Base-by-base conservation (phyloP, 2,888 invertebrate species). In the Lasioglossum zephyrum region DNA sequence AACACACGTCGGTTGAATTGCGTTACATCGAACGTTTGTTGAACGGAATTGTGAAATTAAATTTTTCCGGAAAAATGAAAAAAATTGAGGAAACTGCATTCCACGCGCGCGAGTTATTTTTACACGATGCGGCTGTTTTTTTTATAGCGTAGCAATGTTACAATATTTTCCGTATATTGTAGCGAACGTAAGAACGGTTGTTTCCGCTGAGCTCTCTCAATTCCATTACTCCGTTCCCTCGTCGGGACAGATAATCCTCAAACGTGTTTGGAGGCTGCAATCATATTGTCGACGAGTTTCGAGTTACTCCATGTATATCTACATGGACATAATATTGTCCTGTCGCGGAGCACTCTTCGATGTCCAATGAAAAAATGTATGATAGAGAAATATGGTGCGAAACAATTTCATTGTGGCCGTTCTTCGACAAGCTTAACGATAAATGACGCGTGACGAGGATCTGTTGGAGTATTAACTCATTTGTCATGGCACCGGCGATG, bases 401-500 rank as follows among this genome's bases (percentile, higher is more conserved):
- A 36, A 39, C 53, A 70, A 75, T 75, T 75, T 26, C 44, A 72
- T 63, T 39, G 60, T 44, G 8, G 18, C 63, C 39, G 41, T 84
- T 79, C 72, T 72, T 85, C n/a, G 72, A 72, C n/a, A 63, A 66
- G 47, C 39, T 26, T 22, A 57, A 53, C 84, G 73, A 77, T 84
- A 77, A 84, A 84, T 70, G 84, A 77, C 66, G 63, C 44, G 53
- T 63, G 63, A 66, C 75, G 53, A 8, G 57, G 47, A 57, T 72
- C 57, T 66, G 85, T 4, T 76, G 31, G 57, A 41, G 47, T 75
- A 85, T 85, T 85, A 79, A 79, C 85, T 85, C 79, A 79, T 85
- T 83, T 85, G 76, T 78, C 88, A 72, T 88, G 84, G 69, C 76
- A 69, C 60, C 82, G 79, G 77, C 49, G 81, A 72, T 49, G 70